These are phyloP conservation scores for Alexandromys fortis DNA, from an alignment of 2,113 vertebrate genomes.

Conservation along the genomic window DNA sequence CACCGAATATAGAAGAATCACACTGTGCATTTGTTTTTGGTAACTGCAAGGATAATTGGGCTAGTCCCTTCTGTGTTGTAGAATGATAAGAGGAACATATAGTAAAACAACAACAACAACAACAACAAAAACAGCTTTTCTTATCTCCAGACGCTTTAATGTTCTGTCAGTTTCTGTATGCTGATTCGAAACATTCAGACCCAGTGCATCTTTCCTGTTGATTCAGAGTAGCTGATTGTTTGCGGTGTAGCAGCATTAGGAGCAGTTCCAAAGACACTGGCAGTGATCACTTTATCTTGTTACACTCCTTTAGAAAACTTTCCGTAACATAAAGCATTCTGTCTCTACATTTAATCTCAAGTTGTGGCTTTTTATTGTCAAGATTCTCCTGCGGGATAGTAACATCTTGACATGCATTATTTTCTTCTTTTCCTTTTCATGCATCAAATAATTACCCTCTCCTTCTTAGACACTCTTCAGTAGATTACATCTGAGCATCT, in stretches of 20 bases:
- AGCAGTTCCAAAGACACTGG: slow-evolving; percentile 25
- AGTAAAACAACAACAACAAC: neutral
- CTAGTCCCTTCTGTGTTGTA: neutral
- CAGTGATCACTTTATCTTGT: neutral
- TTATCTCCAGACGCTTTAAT: neutral
- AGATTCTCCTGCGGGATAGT: neutral
- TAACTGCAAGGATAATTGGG: neutral
- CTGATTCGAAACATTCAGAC: neutral
- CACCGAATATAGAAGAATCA: neutral
- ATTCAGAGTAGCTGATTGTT: slow-evolving; percentile 11
- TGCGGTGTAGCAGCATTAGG: neutral
- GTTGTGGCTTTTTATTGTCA: slow-evolving; percentile 34
- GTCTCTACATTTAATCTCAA: slow-evolving; percentile 24
- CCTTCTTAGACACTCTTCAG: neutral
- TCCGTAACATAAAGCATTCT: neutral
- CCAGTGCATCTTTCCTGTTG: neutral
- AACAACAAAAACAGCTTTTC: neutral
- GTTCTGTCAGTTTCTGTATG: neutral
- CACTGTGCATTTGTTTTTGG: slow-evolving; percentile 21
- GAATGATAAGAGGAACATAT: neutral
- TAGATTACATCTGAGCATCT: neutral
- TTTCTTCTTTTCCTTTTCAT: slow-evolving; percentile 33
- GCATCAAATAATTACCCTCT: neutral
- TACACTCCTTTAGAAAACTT: slow-evolving; percentile 6
- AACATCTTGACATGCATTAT: slow-evolving; percentile 55